Conservation (phyloP, 2,797 vertebrate species). For the Lycodopsis pacificus region DNA sequence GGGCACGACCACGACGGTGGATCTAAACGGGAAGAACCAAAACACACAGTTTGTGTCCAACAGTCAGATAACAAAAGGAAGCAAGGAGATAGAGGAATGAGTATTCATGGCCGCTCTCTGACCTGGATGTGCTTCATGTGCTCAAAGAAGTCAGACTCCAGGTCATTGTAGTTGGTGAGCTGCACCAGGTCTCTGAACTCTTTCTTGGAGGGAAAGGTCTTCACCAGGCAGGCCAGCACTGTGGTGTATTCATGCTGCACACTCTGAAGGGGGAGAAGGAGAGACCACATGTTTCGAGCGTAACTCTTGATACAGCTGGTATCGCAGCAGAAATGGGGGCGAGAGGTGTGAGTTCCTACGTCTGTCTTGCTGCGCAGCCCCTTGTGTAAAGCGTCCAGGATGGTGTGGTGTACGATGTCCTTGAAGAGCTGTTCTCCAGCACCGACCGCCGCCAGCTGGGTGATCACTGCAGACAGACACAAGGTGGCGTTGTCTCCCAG, state of each 20-base stretch:
- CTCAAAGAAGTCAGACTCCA: constrained; percentile 97
- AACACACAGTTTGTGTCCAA: rapidly evolving
- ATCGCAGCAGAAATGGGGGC: background rate
- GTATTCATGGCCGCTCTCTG: background rate
- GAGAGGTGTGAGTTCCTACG: constrained; percentile 74
- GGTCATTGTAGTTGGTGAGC: constrained; percentile 91
- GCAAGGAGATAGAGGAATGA: background rate
- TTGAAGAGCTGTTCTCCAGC: constrained; percentile 87
- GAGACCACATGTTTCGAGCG: background rate
- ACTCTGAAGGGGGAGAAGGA: constrained; percentile 77
- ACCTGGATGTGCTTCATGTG: constrained; percentile 99
- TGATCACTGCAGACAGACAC: constrained; percentile 90
- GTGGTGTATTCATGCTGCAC: constrained; percentile 94
- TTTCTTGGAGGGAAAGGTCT: constrained; percentile 86
- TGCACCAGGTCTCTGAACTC: constrained; percentile 96
- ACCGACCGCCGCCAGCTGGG: constrained; percentile 81
- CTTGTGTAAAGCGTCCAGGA: constrained; percentile 90
- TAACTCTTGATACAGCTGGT: background rate
- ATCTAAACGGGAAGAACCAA: constrained; percentile 66
- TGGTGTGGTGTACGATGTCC: constrained; percentile 89
- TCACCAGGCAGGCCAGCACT: constrained; percentile 92
- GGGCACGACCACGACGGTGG: constrained; percentile 92
- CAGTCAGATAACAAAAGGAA: rapidly evolving
- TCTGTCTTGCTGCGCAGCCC: constrained; percentile 93
- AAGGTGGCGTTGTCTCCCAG: constrained; percentile 92